Base-by-base conservation (phyloP, 2,113 vertebrate species). In the Calidris pugnax region DNA sequence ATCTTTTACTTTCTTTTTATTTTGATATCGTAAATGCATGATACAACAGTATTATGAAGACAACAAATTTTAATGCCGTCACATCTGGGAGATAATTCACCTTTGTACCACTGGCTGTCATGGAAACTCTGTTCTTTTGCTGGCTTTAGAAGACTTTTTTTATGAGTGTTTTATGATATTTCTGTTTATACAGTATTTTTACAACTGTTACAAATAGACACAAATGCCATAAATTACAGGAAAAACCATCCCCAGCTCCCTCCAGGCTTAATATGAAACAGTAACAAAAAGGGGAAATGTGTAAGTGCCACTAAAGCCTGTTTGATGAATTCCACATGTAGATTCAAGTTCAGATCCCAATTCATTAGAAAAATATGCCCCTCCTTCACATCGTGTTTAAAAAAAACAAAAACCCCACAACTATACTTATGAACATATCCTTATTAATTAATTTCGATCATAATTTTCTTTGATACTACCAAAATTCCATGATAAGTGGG, bases 131-230 rank as follows among this genome's bases (percentile, higher is more conserved):
- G 94, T 75, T 96, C 62, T 95, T 96, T 95, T 91, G 67, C 90
- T 98, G 95, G 47, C 64, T 97, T 96, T 94, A 82, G 89, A 94
- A 94, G 73, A 75, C 67, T 93, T 60, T 66, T 72, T 93, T 95
- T 91, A 95, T 95, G 94, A 95, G 87, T 96, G 90, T 96, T 97
- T 98, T 97, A 97, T 95, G 89, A 97, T 95, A 87, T 97, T 98
- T 97, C 96, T 97, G 94, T 96, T 97, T 97, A 96, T 92, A 95
- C 69, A 93, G 86, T 97, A 97, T 96, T 97, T 98, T 98, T 98
- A 96, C 90, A 98, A 97, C 93, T 96, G 95, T 95, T 97, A n/a
- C 94, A 98, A 97, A 97, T 94, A 98, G 96, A 97, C 89, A 97
- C 71, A 97, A 97, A 97, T 95, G 94, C 68, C 84, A 96, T 97